These are phyloP conservation scores for Sciurus niger DNA, from an alignment of 2,113 vertebrate genomes.

Conservation along the genomic window DNA sequence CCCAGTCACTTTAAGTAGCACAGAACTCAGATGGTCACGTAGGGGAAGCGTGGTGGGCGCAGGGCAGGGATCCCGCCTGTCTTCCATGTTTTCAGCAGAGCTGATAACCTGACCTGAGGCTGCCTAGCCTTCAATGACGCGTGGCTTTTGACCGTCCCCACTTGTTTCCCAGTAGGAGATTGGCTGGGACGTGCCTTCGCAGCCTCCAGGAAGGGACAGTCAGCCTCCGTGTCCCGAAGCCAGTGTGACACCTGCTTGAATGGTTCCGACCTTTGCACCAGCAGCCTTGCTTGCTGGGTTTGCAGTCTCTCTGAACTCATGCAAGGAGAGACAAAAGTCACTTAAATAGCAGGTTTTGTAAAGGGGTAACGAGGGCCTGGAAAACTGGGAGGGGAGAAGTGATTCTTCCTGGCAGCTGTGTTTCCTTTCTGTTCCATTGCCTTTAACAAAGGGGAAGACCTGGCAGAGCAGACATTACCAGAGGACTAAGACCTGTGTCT, in stretches of 20 bases:
- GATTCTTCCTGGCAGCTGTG: background rate
- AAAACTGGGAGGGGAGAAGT: background rate
- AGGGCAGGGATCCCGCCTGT: background rate
- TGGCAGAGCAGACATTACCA: background rate
- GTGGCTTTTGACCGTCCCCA: background rate
- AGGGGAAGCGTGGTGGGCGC: background rate
- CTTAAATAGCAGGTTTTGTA: background rate
- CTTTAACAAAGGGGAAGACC: background rate
- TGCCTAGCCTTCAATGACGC: slow-evolving; percentile 51
- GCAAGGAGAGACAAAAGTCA: background rate
- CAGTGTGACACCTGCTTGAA: background rate
- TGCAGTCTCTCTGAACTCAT: background rate
- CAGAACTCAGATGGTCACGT: background rate
- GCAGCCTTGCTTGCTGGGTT: background rate
- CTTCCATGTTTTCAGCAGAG: background rate
- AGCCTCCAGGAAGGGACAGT: background rate
- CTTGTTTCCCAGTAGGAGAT: slow-evolving; percentile 42
- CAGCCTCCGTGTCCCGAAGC: background rate
- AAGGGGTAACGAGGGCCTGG: background rate
- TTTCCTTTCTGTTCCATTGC: background rate
- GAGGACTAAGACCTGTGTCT: background rate
- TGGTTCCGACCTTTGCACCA: slow-evolving; percentile 1
- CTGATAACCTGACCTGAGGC: slow-evolving; percentile 23
- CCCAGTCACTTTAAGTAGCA: slow-evolving; percentile 1
- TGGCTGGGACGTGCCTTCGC: background rate